Evolutionary conservation across 2,888 invertebrate genomes (phyloP).

Genomic region (Caenorhabditis drosophilae): DNA sequence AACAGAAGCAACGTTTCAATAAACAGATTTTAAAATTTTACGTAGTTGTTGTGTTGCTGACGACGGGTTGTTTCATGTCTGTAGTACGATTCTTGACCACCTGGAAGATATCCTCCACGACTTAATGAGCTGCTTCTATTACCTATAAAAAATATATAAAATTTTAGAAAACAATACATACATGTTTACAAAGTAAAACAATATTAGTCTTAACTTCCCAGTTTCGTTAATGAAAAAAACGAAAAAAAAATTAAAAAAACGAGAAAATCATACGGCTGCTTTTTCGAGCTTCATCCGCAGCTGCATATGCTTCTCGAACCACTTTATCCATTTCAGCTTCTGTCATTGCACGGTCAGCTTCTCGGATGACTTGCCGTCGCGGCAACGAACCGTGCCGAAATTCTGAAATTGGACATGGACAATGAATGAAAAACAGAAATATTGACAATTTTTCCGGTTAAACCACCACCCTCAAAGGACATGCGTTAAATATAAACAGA

Average conservation of each 20-base stretch:
- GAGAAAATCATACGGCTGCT: constrained; percentile 33
- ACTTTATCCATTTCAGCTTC: constrained; percentile 54
- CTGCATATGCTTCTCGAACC: constrained; percentile 55
- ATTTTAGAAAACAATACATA: neutral
- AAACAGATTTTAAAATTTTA: constrained; percentile 6
- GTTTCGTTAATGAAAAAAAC: constrained; percentile 6
- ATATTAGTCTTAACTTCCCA: neutral
- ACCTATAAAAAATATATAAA: constrained; percentile 32
- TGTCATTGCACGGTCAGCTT: constrained; percentile 52
- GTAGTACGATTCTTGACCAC: constrained; percentile 53
- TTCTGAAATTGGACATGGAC: constrained; percentile 12
- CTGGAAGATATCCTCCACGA: constrained; percentile 43
- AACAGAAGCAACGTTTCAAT: too few species aligned
- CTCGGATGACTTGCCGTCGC: constrained; percentile 38
- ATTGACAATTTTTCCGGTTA: too few species aligned
- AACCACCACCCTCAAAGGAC: neutral
- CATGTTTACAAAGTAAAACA: neutral
- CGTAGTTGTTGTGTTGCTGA: constrained; percentile 42
- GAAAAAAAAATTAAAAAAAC: constrained; percentile 4
- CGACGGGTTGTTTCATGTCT: constrained; percentile 57
- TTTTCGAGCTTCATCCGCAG: constrained; percentile 53
- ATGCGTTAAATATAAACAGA: neutral
- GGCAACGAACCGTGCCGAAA: constrained; percentile 37
- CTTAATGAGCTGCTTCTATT: constrained; percentile 60
- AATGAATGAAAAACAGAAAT: neutral